Conservation (phyloP, 2,888 invertebrate species). For the Leptopterna dolabrata region DNA sequence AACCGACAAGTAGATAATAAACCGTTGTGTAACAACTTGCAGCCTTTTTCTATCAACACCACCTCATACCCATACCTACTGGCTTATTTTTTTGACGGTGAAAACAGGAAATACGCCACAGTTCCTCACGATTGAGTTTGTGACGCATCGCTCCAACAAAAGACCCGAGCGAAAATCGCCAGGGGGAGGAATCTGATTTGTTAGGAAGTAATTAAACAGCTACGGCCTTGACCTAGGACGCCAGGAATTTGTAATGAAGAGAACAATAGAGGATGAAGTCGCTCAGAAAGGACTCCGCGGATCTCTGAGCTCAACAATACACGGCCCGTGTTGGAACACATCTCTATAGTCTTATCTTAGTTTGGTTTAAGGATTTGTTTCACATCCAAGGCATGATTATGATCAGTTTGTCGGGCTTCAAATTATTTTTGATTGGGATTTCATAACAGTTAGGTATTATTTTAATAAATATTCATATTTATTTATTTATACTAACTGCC, state of each 20-base stretch:
- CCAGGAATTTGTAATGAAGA: neutral
- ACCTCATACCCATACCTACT: too few relatives aligned
- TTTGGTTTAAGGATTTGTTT: neutral
- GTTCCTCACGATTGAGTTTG: neutral
- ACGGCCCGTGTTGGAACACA: neutral
- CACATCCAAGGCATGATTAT: too few relatives aligned
- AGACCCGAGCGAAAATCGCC: neutral
- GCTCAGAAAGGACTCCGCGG: neutral
- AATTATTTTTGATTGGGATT: too few relatives aligned
- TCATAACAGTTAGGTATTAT: too few relatives aligned
- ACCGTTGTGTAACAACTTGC: too few relatives aligned
- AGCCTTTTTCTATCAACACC: too few relatives aligned
- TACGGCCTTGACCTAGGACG: conserved; percentile 32
- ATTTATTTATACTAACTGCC: too few relatives aligned
- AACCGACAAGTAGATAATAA: too few relatives aligned
- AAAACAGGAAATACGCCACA: neutral
- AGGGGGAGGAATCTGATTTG: conserved; percentile 29
- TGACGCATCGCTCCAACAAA: neutral
- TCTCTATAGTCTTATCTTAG: neutral
- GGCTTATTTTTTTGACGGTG: too few relatives aligned
- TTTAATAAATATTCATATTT: too few relatives aligned
- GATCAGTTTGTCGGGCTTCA: too few relatives aligned
- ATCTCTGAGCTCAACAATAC: neutral
- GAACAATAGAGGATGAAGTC: neutral
- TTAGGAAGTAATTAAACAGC: conserved; percentile 16